Conservation (phyloP, 2,113 vertebrate genomes). For the Numida meleagris region DNA sequence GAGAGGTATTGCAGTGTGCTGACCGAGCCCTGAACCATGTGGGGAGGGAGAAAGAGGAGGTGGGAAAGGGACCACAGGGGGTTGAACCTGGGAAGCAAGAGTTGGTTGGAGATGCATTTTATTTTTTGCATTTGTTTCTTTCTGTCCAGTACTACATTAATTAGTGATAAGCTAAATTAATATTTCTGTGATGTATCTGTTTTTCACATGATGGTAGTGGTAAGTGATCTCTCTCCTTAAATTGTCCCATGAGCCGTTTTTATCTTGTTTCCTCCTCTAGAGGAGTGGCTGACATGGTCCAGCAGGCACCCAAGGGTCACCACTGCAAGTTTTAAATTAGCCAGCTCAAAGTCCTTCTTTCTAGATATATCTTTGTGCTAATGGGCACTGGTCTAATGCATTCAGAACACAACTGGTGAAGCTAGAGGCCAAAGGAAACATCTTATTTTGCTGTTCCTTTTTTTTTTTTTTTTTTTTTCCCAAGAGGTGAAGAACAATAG, state of each 20-base stretch:
- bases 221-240: background rate
- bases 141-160: background rate
- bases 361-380: rapidly evolving
- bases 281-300: rapidly evolving
- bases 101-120: rapidly evolving
- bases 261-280: rapidly evolving
- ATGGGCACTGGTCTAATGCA: rapidly evolving
- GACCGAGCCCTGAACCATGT: rapidly evolving
- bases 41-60: no score
- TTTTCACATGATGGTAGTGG: background rate
- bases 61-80: no score
- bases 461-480: background rate
- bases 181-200: background rate
- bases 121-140: background rate
- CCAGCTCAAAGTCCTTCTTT: rapidly evolving
- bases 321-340: background rate
- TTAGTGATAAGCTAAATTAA: background rate
- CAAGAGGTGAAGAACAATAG: background rate
- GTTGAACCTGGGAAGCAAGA: background rate
- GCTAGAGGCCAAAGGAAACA: background rate
- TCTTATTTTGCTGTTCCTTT: no score
- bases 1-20: background rate
- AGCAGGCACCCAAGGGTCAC: background rate
- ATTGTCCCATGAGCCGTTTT: rapidly evolving
- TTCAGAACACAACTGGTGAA: background rate